These are phyloP conservation scores for Nudaria mundana DNA, from an alignment of 2,888 invertebrate species.

Conservation along the genomic window DNA sequence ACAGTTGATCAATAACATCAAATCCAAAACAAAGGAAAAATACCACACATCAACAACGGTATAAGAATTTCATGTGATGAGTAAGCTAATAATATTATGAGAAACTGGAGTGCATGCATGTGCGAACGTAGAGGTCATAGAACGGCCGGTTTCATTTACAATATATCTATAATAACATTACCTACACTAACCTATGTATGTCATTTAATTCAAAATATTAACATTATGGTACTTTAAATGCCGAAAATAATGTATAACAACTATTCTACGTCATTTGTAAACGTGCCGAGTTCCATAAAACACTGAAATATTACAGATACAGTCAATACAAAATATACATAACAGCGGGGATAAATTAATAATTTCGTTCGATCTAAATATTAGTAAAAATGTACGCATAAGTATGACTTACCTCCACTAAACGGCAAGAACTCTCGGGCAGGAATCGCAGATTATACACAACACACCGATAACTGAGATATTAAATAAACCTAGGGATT, in stretches of 20 bases:
- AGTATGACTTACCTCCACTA: constrained; percentile 36
- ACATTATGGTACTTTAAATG: background rate
- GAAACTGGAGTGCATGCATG: too few species aligned
- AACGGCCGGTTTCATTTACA: constrained; percentile 16
- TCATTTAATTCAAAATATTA: background rate
- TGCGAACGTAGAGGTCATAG: constrained; percentile 19
- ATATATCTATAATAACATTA: constrained; percentile 4
- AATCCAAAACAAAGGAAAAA: too few species aligned
- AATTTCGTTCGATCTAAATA: constrained; percentile 44
- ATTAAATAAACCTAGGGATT: constrained; percentile 34
- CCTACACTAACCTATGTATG: constrained; percentile 21
- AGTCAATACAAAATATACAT: constrained; percentile 29
- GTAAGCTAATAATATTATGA: too few species aligned
- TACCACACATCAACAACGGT: too few species aligned
- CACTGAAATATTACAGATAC: constrained; percentile 18
- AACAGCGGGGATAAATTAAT: constrained; percentile 43
- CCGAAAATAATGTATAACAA: constrained; percentile 6
- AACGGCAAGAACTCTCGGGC: constrained; percentile 4
- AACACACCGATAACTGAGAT: constrained; percentile 40
- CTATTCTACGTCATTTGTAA: constrained; percentile 14
- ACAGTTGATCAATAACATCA: too few species aligned
- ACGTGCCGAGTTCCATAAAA: constrained; percentile 19
- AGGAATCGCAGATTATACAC: constrained; percentile 16
- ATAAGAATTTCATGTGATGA: too few species aligned
- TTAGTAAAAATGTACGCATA: constrained; percentile 18